Conservation (phyloP, 2,888 invertebrate genomes). For the Serrognathus titanus region DNA sequence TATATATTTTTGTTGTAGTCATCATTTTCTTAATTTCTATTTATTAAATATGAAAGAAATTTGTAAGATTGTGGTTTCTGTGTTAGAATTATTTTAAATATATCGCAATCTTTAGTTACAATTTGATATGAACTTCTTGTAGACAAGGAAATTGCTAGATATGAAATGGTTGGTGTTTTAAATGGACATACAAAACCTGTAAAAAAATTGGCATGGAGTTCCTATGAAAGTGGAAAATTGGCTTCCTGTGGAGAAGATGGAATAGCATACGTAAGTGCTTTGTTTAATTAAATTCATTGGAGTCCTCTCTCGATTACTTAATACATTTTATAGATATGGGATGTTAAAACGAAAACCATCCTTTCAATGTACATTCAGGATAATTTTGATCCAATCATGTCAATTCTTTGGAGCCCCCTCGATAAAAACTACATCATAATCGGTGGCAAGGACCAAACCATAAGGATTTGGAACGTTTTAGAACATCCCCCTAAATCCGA, state of each 20-base stretch:
- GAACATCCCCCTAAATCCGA: slow-evolving; percentile 18
- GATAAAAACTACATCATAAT: slow-evolving; percentile 61
- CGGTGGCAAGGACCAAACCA: slow-evolving; percentile 63
- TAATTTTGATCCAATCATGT: slow-evolving; percentile 53
- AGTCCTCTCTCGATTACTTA: neutral
- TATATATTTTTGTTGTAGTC: no score
- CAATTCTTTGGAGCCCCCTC: slow-evolving; percentile 62
- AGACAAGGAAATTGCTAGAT: neutral
- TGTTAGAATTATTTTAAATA: no score
- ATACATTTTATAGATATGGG: slow-evolving; percentile 56
- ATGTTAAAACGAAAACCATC: slow-evolving; percentile 54
- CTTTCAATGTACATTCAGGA: slow-evolving; percentile 61
- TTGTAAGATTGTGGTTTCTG: no score
- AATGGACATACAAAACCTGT: slow-evolving; percentile 22
- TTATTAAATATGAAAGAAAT: no score
- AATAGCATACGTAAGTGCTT: slow-evolving; percentile 59
- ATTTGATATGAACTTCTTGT: no score
- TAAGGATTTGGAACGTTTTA: slow-evolving; percentile 62
- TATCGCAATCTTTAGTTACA: no score
- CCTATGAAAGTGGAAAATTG: slow-evolving; percentile 45
- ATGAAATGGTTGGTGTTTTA: slow-evolving; percentile 18
- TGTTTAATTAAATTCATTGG: neutral
- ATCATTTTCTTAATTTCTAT: no score
- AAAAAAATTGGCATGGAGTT: slow-evolving; percentile 37
- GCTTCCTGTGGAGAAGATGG: slow-evolving; percentile 68